These are phyloP conservation scores for Pseudopodoces humilis DNA, from an alignment of 2,113 vertebrate genomes.

Conservation along the genomic window DNA sequence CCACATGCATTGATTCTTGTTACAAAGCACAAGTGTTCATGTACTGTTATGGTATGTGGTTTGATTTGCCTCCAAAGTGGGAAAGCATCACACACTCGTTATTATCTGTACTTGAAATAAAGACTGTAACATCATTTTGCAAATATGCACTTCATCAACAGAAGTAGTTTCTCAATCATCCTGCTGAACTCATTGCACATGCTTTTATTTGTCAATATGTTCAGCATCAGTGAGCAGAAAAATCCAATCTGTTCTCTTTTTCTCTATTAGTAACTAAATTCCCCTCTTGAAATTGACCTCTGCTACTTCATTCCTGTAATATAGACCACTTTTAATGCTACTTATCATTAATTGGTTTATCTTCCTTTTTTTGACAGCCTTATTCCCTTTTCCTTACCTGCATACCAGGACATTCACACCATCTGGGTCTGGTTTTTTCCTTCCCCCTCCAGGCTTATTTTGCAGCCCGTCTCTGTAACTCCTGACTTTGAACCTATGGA, in stretches of 20 bases:
- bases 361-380: not conserved
- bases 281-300: not conserved
- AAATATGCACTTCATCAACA: not conserved
- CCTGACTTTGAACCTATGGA: not conserved
- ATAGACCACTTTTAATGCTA: not conserved
- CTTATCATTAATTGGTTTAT: not conserved
- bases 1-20: not conserved
- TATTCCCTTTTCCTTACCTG: not conserved
- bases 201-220: not conserved
- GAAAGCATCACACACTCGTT: not conserved
- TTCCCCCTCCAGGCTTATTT: not conserved
- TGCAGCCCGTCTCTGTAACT: not conserved
- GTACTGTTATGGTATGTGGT: not conserved
- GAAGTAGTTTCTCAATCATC: not conserved
- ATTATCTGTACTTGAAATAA: not conserved
- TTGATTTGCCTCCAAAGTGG: not conserved
- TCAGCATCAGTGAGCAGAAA: not conserved
- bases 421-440: too few species aligned
- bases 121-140: not conserved
- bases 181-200: not conserved
- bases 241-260: not conserved
- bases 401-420: not conserved
- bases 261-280: not conserved
- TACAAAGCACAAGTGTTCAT: not conserved
- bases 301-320: not conserved